Conservation (phyloP, 1,140 invertebrate species). For the Bombus pascuorum region DNA sequence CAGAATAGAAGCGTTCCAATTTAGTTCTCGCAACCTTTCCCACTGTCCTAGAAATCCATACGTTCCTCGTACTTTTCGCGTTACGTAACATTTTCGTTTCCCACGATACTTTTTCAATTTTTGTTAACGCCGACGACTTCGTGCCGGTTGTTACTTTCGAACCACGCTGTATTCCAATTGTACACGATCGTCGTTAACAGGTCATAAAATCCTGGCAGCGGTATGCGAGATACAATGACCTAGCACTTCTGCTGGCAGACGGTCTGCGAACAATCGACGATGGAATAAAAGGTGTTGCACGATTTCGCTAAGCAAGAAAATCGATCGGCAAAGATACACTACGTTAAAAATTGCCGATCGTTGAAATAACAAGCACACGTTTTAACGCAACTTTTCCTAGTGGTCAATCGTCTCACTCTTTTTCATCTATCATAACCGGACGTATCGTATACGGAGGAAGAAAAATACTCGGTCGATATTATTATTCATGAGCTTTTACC, state of each 20-base stretch:
- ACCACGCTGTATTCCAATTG: neutral
- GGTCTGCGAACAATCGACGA: neutral
- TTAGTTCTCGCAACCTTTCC: constrained; percentile 16
- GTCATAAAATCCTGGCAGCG: constrained; percentile 48
- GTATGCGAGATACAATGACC: constrained; percentile 51
- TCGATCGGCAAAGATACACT: neutral
- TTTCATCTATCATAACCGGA: neutral
- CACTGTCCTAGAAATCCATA: constrained; percentile 20
- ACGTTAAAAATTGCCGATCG: too few relatives aligned
- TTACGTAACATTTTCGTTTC: neutral
- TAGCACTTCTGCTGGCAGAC: constrained; percentile 7
- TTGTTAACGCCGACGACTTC: neutral
- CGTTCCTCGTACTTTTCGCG: neutral
- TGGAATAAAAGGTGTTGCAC: neutral
- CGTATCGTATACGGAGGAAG: neutral
- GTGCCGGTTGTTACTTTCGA: too few relatives aligned
- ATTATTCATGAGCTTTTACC: constrained; percentile 10
- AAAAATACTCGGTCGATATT: neutral
- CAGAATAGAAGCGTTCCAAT: constrained; percentile 39
- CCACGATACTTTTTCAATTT: neutral
- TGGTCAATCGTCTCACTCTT: too few relatives aligned
- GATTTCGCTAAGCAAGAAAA: constrained; percentile 1
- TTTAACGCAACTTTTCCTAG: neutral
- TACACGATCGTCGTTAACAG: constrained; percentile 40
- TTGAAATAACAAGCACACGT: neutral